Conservation (phyloP, 1,140 invertebrate species). For the Drosophila orena region DNA sequence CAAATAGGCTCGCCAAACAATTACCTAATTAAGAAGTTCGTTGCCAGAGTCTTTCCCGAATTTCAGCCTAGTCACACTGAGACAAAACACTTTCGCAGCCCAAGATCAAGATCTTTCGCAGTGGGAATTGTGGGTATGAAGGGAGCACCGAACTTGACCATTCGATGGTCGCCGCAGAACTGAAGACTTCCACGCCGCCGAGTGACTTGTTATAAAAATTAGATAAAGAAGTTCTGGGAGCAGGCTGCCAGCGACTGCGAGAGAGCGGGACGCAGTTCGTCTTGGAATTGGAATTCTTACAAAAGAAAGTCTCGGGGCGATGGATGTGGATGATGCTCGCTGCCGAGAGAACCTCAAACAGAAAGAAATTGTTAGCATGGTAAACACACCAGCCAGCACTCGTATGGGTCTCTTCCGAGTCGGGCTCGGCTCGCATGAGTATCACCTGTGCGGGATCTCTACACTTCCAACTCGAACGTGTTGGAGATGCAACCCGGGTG, state of each 20-base stretch:
- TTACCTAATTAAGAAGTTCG: constrained; percentile 42
- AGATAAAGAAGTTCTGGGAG: constrained; percentile 74
- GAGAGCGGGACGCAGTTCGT: constrained; percentile 23
- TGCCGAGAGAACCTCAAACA: constrained; percentile 32
- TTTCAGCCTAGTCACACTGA: constrained; percentile 36
- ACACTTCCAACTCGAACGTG: constrained; percentile 57
- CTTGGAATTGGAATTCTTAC: constrained; percentile 16
- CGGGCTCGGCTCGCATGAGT: not conserved
- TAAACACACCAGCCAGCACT: constrained; percentile 15
- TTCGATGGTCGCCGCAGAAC: constrained; percentile 73
- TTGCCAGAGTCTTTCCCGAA: constrained; percentile 24
- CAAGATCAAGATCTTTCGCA: not conserved
- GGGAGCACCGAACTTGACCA: constrained; percentile 66
- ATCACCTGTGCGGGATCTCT: constrained; percentile 51
- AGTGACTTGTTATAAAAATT: constrained; percentile 78
- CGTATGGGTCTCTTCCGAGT: too few relatives aligned
- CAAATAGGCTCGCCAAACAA: constrained; percentile 9
- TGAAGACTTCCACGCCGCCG: constrained; percentile 61
- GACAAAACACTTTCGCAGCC: constrained; percentile 39
- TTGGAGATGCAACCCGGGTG: constrained; percentile 36
- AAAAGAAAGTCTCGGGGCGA: constrained; percentile 47
- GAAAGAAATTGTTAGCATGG: constrained; percentile 65
- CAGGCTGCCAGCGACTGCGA: constrained; percentile 6
- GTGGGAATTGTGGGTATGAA: not conserved
- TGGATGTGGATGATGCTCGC: constrained; percentile 12